phyloP scores from a whole-genome alignment of 2,888 invertebrate species.

The Cabera pusaria region DNA sequence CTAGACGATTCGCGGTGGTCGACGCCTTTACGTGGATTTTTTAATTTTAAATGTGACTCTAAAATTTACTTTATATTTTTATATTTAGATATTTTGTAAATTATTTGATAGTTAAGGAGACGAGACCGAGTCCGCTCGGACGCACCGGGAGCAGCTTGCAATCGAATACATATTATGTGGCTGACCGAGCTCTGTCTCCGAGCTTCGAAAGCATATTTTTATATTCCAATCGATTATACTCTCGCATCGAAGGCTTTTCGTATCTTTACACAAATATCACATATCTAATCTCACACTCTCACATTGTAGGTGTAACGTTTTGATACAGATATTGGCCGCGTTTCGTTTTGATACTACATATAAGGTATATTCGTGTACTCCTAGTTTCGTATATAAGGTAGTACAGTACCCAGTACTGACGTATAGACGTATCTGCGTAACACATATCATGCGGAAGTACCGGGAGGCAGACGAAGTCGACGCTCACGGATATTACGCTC shows the following conservation, averaged over 20 bases:
- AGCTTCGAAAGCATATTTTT: slow-evolving; percentile 70
- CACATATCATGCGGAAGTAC: slow-evolving; percentile 81
- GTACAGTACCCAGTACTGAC: slow-evolving; percentile 76
- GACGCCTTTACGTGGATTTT: slow-evolving; percentile 61
- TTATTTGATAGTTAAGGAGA: slow-evolving; percentile 72
- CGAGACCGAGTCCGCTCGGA: slow-evolving; percentile 41
- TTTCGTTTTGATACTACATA: slow-evolving; percentile 76
- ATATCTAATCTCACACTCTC: slow-evolving; percentile 73
- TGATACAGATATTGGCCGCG: slow-evolving; percentile 79
- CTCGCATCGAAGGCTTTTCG: slow-evolving; percentile 56
- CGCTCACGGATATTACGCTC: slow-evolving; percentile 44
- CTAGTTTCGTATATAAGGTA: too few species aligned
- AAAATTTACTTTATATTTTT: slow-evolving; percentile 76
- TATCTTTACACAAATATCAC: slow-evolving; percentile 75
- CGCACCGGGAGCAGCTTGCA: slow-evolving; percentile 48
- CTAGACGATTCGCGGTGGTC: slow-evolving; percentile 68
- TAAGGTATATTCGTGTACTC: slow-evolving; percentile 67
- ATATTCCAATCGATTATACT: slow-evolving; percentile 63
- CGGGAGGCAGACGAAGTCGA: too few species aligned
- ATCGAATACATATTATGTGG: slow-evolving; percentile 54
- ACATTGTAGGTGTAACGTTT: slow-evolving; percentile 74
- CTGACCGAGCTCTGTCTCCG: too few species aligned
- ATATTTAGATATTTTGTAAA: slow-evolving; percentile 75
- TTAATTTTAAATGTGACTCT: slow-evolving; percentile 52
- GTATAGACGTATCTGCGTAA: slow-evolving; percentile 69